phyloP scores from a whole-genome alignment of 2,113 vertebrate genomes.

The Prunella himalayana region DNA sequence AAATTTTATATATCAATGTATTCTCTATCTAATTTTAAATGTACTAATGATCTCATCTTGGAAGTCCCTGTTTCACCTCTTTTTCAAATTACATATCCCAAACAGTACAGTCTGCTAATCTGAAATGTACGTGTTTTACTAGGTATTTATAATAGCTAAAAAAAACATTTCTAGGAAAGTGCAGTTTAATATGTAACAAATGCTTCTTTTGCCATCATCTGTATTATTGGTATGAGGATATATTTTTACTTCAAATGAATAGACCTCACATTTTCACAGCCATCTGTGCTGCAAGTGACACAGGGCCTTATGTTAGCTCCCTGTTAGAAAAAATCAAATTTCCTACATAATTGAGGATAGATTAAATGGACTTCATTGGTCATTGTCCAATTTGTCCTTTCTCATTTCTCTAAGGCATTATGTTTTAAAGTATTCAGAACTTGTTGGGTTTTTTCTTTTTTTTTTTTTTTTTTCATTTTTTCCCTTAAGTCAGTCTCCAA shows the following conservation, averaged over 20 bases:
- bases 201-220: background rate
- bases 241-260: background rate
- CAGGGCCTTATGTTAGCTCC: background rate
- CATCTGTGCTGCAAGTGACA: background rate
- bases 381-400: background rate
- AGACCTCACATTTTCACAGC: background rate
- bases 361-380: background rate
- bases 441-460: rapidly evolving
- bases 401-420: background rate
- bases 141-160: background rate
- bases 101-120: background rate
- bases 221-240: background rate
- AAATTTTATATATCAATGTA: background rate
- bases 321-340: background rate
- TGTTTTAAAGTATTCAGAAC: background rate
- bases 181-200: background rate
- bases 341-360: background rate
- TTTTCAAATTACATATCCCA: background rate
- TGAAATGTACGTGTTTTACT: background rate
- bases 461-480: background rate
- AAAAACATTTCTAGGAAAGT: background rate
- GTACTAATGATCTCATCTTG: background rate
- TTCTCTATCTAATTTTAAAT: background rate
- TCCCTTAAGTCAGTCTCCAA: background rate
- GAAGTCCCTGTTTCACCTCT: background rate